These are phyloP conservation scores for Hippasteria phrygiana DNA, from an alignment of 53 echinoderm and acorn worm species.

Conservation along the genomic window DNA sequence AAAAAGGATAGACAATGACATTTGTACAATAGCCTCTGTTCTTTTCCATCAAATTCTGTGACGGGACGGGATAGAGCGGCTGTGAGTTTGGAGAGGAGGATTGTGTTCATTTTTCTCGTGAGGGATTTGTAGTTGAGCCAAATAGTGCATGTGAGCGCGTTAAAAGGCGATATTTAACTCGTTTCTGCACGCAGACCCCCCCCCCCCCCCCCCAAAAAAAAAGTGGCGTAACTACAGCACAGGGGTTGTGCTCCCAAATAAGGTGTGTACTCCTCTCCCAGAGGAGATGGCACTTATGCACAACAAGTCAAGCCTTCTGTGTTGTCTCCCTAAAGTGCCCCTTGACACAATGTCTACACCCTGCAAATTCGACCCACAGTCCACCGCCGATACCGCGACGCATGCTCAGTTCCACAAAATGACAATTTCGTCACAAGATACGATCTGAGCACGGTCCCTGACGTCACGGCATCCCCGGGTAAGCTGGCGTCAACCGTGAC, in stretches of 20 bases:
- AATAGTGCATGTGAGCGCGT: neutral
- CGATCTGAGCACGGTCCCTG: neutral
- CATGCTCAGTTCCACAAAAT: neutral
- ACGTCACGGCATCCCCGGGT: constrained; percentile 10
- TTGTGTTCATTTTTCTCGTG: neutral
- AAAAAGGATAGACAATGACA: constrained; percentile 1
- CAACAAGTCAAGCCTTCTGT: no score
- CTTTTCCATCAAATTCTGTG: neutral
- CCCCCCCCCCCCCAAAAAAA: no score
- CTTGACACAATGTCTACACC: no score
- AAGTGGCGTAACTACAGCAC: no score
- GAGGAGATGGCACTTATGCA: no score
- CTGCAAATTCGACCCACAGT: no score
- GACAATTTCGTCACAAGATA: neutral
- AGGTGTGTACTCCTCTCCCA: no score
- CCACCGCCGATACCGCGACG: neutral
- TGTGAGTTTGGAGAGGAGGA: neutral
- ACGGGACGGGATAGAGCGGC: neutral
- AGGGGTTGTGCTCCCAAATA: no score
- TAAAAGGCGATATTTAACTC: no score
- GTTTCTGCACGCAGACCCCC: no score
- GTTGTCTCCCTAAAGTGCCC: no score
- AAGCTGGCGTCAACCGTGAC: constrained; percentile 5
- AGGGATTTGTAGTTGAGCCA: neutral
- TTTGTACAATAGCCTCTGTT: constrained; percentile 29